A percentile compares a stretch with the other conserved stretches of the same genome.
These are phyloP conservation scores for Dascyllus trimaculatus DNA, from an alignment of 2,113 vertebrate genomes.

Conservation along the genomic window DNA sequence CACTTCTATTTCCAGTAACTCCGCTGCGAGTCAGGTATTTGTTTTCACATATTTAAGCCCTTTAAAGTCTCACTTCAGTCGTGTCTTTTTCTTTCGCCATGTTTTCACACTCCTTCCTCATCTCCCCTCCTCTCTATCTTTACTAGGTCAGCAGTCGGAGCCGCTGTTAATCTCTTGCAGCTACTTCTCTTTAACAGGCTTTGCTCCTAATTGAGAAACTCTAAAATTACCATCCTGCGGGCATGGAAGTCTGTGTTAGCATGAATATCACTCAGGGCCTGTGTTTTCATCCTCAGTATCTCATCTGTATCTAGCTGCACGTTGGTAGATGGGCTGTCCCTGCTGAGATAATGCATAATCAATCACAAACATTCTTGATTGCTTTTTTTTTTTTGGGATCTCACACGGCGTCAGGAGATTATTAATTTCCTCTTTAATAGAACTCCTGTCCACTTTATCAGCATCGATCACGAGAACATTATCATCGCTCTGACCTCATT, in stretches of 20 bases:
- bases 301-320: background rate
- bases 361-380: conserved; percentile 6
- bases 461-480: background rate
- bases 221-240: conserved; percentile 74
- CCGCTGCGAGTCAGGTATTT: background rate
- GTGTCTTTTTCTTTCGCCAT: background rate
- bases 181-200: conserved; percentile 79
- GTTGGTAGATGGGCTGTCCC: background rate
- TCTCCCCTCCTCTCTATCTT: conserved; percentile 31
- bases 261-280: conserved; percentile 7
- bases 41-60: background rate
- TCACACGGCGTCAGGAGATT: background rate
- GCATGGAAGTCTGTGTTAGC: conserved; percentile 6
- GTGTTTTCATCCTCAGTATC: background rate
- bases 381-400: background rate
- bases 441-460: background rate
- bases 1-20: no score
- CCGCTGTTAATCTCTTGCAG: conserved; percentile 70
- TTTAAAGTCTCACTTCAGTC: background rate
- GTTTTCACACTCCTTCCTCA: background rate
- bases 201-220: conserved; percentile 74
- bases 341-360: background rate
- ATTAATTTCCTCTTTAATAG: background rate
- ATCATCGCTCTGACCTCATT: conserved; percentile 6
- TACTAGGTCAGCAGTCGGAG: conserved; percentile 72